Percentiles rank a stretch among this genome's conserved stretches.
Evolutionary conservation across 2,113 vertebrate genomes (phyloP).

Genomic region (Maylandia zebra): DNA sequence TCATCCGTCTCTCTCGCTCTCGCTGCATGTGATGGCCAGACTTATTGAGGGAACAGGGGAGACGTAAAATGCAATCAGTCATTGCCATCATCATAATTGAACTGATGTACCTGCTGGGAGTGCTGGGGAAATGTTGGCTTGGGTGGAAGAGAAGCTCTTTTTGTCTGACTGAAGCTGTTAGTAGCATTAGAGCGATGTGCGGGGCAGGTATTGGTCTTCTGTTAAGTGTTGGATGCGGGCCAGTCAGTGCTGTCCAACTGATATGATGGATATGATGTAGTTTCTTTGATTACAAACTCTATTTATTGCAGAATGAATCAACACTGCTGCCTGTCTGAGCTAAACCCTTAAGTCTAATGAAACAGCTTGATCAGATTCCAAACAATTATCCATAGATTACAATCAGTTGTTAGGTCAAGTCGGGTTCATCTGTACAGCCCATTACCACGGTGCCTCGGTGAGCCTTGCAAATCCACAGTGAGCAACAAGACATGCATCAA

Average conservation of each 20-base stretch:
- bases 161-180: conserved; percentile 46
- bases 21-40: conserved; percentile 46
- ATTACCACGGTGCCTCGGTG: neutral
- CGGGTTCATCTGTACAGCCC: neutral
- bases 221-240: conserved; percentile 13
- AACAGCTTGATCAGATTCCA: conserved; percentile 1
- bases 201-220: conserved; percentile 20
- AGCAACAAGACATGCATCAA: neutral
- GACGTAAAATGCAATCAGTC: conserved; percentile 66
- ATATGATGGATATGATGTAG: conserved; percentile 7
- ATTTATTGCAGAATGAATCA: conserved; percentile 21
- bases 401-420: neutral
- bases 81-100: conserved; percentile 66
- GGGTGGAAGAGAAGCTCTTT: conserved; percentile 23
- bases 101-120: conserved; percentile 61
- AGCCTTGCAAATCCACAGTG: neutral
- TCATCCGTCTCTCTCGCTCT: neutral
- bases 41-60: conserved; percentile 53
- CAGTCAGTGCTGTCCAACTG: conserved; percentile 4
- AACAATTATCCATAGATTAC: neutral
- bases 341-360: conserved; percentile 3
- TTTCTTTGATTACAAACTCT: conserved; percentile 17
- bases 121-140: conserved; percentile 45
- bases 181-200: conserved; percentile 3
- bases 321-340: neutral